Evolutionary conservation across 2,797 vertebrate genomes (phyloP).

Genomic region (Lutjanus campechanus): DNA sequence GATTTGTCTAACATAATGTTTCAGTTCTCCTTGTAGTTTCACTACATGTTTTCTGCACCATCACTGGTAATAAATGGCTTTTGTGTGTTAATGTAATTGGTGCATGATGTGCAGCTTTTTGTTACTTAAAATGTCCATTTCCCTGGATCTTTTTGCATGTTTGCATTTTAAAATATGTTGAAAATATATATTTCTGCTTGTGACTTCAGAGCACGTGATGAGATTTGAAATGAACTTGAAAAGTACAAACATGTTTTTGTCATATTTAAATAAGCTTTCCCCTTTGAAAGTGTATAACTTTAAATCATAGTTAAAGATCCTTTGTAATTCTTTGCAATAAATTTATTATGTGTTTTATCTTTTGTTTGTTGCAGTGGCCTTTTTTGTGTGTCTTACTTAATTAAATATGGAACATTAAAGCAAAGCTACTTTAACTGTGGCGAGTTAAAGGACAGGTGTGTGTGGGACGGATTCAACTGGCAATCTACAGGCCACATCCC

Average conservation of each 20-base stretch:
- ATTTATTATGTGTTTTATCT: no score
- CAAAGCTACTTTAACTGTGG: no score
- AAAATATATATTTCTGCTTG: neutral
- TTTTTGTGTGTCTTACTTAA: no score
- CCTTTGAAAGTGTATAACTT: no score
- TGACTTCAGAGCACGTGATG: neutral
- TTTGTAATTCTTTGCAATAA: no score
- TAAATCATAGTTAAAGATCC: no score
- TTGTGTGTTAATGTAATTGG: neutral
- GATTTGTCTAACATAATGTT: neutral
- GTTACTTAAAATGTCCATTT: neutral
- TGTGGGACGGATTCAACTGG: no score
- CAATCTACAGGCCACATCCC: no score
- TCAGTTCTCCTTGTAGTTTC: neutral
- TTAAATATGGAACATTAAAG: no score
- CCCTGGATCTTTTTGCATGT: neutral
- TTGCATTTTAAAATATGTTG: neutral
- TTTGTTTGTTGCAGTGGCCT: no score
- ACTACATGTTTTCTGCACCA: neutral
- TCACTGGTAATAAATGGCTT: neutral
- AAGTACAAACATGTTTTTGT: slow-evolving; percentile 14
- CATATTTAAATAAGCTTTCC: neutral
- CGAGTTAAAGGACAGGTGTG: no score
- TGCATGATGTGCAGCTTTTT: neutral
- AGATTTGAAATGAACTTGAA: neutral